Evolutionary conservation across 2,888 invertebrate species (phyloP).

Genomic region (Myopa testacea): DNA sequence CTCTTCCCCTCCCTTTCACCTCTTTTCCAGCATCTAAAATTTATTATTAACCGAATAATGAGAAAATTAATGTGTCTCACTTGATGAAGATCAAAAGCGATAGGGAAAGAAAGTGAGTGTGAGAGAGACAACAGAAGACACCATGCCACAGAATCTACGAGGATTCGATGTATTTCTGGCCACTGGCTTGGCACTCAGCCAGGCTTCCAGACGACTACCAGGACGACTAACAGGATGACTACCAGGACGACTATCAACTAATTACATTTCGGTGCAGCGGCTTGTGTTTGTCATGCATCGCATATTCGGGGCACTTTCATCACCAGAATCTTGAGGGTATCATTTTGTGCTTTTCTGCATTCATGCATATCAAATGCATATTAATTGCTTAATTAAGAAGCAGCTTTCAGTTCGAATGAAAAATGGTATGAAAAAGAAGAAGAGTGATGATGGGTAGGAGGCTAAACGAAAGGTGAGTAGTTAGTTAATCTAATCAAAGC

Average conservation of each 20-base stretch:
- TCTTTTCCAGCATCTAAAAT: background rate
- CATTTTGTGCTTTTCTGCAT: slow-evolving; percentile 12
- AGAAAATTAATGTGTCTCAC: slow-evolving; percentile 20
- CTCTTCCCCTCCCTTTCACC: too few species aligned
- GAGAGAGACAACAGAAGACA: too few species aligned
- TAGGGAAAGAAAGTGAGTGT: too few species aligned
- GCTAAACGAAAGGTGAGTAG: background rate
- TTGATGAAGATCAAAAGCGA: background rate
- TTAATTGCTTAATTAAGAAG: slow-evolving; percentile 23
- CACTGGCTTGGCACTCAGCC: too few species aligned
- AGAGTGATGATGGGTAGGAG: background rate
- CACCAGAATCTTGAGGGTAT: background rate
- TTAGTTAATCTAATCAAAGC: too few species aligned
- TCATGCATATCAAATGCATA: slow-evolving; percentile 20
- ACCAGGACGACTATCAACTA: background rate
- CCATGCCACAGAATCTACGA: too few species aligned
- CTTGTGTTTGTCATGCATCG: background rate
- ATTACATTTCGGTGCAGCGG: background rate
- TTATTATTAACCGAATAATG: slow-evolving; percentile 34
- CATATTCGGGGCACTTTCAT: background rate
- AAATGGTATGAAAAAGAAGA: background rate
- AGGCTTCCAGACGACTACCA: background rate
- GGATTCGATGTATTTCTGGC: too few species aligned
- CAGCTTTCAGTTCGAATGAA: background rate
- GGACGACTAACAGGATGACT: background rate